Conservation (phyloP, 1,140 invertebrate genomes). For the Caenorhabditis briggsae region DNA sequence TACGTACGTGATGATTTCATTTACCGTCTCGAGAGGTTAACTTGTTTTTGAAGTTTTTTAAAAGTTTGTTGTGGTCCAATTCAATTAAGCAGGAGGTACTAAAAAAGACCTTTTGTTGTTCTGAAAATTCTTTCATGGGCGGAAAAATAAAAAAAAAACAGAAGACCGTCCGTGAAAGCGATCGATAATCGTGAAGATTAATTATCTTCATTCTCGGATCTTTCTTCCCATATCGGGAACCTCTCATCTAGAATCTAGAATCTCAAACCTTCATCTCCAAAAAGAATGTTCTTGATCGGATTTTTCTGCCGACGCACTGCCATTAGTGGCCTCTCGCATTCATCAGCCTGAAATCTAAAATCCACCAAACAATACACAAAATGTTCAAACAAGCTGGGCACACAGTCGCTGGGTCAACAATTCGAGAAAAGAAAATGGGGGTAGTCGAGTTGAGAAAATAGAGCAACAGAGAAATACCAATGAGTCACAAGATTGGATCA, state of each 20-base stretch:
- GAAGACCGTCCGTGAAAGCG: no score
- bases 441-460: background rate
- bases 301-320: background rate
- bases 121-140: no score
- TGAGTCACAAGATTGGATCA: slow-evolving; percentile 54
- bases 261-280: background rate
- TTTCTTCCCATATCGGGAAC: background rate
- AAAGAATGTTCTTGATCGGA: slow-evolving; percentile 17
- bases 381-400: slow-evolving; percentile 50
- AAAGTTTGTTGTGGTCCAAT: background rate
- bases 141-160: no score
- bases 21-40: background rate
- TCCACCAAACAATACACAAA: slow-evolving; percentile 48
- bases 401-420: slow-evolving; percentile 36
- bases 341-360: slow-evolving; percentile 5
- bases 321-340: background rate
- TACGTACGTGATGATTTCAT: slow-evolving; percentile 4
- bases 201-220: background rate
- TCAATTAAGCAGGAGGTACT: no score
- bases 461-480: slow-evolving; percentile 15
- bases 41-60: background rate
- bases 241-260: background rate
- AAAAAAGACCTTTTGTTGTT: no score
- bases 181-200: no score
- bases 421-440: background rate